Evolutionary conservation across 1,140 invertebrate species (phyloP), one percentile per base, ranked within the genome.

Genomic region (Temnothorax nylanderi): DNA sequence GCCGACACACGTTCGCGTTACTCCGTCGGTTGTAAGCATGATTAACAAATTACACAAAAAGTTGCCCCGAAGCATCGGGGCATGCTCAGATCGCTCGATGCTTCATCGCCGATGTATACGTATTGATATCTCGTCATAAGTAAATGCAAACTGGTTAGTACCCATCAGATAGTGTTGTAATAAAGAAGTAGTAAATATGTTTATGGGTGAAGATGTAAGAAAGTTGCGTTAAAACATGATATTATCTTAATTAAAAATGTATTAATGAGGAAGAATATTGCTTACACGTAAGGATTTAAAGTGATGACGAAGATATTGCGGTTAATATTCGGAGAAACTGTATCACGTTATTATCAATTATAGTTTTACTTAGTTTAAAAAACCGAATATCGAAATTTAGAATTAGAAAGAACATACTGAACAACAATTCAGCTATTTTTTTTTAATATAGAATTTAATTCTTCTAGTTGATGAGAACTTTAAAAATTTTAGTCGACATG

Each of bases 41-140:
- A 93, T 93, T 94, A 94, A 94, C 92, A 94, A 94, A 94, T 94
- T 94, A 92, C 71, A 85, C 91, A 94, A 94, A 94, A 94, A 94
- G 89, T 92, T 91, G 93, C 89, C 67, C 88, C 74, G 87, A 77
- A 88, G 77, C 84, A 85, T 89, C 87, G 81, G 75, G 26, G 26
- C 26, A 26, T 26, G 26, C 26, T 49, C 88, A 88, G 86, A 82
- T 89, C 88, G 69, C 64, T 87, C 84, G 86, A 91, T 88, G 84
- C 87, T 90, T 85, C 87, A 91, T 91, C 72, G 87, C 41, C 47
- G 67, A 88, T 82, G 75, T 78, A 76, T 82, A 88, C 86, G 67
- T 77, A 80, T 77, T 54, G 65, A 71, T 89, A 82, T 65, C 62
- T 44, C 21, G 58, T 89, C 56, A 51, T 11, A 13, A 77, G 34